Percentiles rank a stretch among this genome's conserved stretches.
phyloP scores from a whole-genome alignment of 2,888 invertebrate genomes.

The Belgica antarctica region DNA sequence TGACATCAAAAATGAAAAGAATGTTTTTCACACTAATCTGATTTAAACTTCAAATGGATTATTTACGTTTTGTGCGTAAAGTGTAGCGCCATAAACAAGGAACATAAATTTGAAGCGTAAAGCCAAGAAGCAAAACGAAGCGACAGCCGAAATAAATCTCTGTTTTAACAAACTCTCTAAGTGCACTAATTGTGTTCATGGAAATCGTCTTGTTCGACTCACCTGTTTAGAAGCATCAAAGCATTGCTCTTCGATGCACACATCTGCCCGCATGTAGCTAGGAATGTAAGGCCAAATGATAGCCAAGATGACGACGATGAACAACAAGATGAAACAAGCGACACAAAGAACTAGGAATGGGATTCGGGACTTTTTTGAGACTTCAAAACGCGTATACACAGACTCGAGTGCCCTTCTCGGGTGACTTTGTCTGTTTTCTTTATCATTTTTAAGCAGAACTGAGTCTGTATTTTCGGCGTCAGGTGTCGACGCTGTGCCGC shows the following conservation, averaged over 20 bases:
- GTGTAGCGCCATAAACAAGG: background rate
- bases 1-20: too few species aligned
- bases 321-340: constrained; percentile 51
- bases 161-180: too few species aligned
- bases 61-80: constrained; percentile 5
- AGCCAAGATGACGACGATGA: constrained; percentile 51
- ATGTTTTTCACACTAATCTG: constrained; percentile 11
- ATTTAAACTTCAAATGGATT: constrained; percentile 31
- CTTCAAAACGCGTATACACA: constrained; percentile 51
- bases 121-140: background rate
- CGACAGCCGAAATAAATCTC: constrained; percentile 7
- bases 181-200: background rate
- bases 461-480: constrained; percentile 40
- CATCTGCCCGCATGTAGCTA: constrained; percentile 52
- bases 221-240: constrained; percentile 52
- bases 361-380: constrained; percentile 52
- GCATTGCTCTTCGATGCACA: constrained; percentile 53
- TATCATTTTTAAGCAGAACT: constrained; percentile 22
- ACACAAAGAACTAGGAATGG: constrained; percentile 52
- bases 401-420: constrained; percentile 48
- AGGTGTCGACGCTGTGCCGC: constrained; percentile 41
- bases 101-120: background rate
- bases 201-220: constrained; percentile 26
- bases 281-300: constrained; percentile 55
- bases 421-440: constrained; percentile 18